A percentile compares a stretch with the other conserved stretches of the same genome.
Evolutionary conservation across 2,113 vertebrate genomes (phyloP).

Genomic region (Alaudala cheleensis): DNA sequence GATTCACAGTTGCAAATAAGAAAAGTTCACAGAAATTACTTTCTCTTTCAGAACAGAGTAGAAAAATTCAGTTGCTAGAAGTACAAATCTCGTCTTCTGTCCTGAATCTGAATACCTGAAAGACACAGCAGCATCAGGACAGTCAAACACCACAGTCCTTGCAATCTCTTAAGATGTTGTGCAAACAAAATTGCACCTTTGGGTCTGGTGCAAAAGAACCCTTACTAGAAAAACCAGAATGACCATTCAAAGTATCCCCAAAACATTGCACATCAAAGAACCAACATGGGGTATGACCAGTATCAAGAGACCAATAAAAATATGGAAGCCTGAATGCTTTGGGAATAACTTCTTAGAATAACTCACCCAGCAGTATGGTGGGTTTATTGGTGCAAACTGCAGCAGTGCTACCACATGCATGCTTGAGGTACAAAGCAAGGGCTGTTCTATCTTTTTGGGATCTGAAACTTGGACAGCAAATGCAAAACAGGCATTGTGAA

Average conservation of each 20-base stretch:
- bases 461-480: neutral
- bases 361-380: neutral
- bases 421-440: neutral
- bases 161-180: neutral
- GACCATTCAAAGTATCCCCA: neutral
- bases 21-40: neutral
- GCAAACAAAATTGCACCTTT: neutral
- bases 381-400: neutral
- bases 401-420: neutral
- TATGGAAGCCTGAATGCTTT: neutral
- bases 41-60: neutral
- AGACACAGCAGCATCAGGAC: slow-evolving; percentile 47
- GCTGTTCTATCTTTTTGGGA: neutral
- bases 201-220: neutral
- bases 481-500: neutral
- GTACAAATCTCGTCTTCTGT: slow-evolving; percentile 68
- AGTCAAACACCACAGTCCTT: neutral
- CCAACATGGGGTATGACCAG: neutral
- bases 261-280: neutral
- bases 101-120: slow-evolving; percentile 72
- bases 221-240: neutral
- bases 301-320: neutral
- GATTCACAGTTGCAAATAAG: slow-evolving; percentile 31
- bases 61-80: slow-evolving; percentile 45
- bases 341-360: neutral